Base-by-base conservation (phyloP, 2,888 invertebrate species). In the Spatulosminthurus flaviceps region DNA sequence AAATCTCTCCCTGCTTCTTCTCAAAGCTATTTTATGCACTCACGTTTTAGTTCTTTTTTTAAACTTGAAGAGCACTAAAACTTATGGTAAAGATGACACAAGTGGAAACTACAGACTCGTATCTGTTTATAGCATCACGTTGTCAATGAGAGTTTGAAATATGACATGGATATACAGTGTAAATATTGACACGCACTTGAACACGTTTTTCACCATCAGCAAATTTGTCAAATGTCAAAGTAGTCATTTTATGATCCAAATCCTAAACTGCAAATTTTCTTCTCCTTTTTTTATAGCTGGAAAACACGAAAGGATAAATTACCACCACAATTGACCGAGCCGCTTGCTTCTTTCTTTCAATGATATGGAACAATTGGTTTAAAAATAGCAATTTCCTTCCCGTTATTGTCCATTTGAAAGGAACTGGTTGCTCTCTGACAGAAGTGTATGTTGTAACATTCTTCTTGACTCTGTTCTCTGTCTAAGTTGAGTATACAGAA, bases 151-250 rank as follows among this genome's bases (percentile, higher is more conserved):
- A n/a, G n/a, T 2, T 2, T 9, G 51, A 51, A 28, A 28, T n/a
- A 28, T 13, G 67, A 26, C n/a, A 67, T 67, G 67, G 28, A 67
- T 28, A n/a, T n/a, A 67, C 28, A 67, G 29, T 1, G 26, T 67
- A 67, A 67, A 67, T 67, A 67, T 67, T 67, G 67, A 28, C 67
- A 67, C 67, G 26, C 26, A 26, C 26, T 64, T 26, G 29, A 67
- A 26, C 67, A 67, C 67, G 67, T 67, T 67, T 67, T 67, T 67
- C 28, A 26, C 28, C 26, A 51, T 51, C 51, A 51, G 51, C 51
- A 67, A 26, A 67, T 29, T 67, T 67, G 67, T 67, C 67, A 28
- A 19, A 26, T 67, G 67, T 67, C 67, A 22, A 64, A 64, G 5
- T 64, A 4, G 5, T 51, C 51, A 51, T 51, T 51, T 64, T 64